Evolutionary conservation across 1,140 invertebrate genomes (phyloP), one percentile per base, ranked within the genome.

Genomic region (Drosophila bipectinata): DNA sequence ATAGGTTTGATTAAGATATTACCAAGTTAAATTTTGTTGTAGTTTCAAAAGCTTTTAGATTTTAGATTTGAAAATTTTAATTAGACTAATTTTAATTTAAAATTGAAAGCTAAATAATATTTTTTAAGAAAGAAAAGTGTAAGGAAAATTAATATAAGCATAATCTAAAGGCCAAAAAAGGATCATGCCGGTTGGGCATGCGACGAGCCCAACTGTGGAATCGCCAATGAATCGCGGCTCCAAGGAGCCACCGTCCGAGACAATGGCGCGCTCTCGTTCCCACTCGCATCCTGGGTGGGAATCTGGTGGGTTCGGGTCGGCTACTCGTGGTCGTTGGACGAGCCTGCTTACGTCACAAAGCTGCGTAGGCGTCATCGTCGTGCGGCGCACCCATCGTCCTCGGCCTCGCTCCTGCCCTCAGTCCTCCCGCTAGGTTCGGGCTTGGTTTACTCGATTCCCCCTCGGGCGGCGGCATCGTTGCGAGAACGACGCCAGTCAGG

Each of bases 331-430:
- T 81, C 63, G 76, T 58, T 18, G 15, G 44, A 21, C 44, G 44
- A 26, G 54, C 44, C 53, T 79, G 85, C 75, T 91, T 91, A 91
- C 90, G 90, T 91, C 90, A 91, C 90, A 91, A 83, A 81, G 66
- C 59, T 84, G 85, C 90, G 90, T 91, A 91, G 90, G 90, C 90
- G 90, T 91, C 90, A 91, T 91, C 87, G 67, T 81, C 74, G 60
- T 87, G 82, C 75, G 90, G 82, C 90, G 80, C 85, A 91, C 85
- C 90, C 82, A 84, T 83, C 72, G 78, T 67, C 74, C 41, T 58
- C 74, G 41, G 71, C 59, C 74, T 54, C 34, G 34, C 26, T 12
- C 10, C 48, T 18, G 18, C 4, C 3, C 37, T 48, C 57, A 2
- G 47, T 45, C 10, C 10, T 24, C n/a, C 45, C 32, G 52, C 34